Evolutionary conservation across 2,888 invertebrate species (phyloP).

Genomic region (Hesperia comma): DNA sequence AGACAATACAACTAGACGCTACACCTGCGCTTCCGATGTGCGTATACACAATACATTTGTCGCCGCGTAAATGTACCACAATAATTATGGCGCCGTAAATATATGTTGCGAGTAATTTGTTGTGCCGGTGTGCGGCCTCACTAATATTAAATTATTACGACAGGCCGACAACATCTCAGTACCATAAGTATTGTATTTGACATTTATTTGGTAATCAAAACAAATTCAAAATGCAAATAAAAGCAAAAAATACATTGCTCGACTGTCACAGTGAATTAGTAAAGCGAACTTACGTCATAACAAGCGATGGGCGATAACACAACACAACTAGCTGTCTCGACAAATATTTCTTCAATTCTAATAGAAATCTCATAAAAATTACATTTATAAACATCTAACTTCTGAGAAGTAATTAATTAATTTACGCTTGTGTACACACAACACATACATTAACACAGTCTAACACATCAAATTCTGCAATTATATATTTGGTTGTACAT

Average conservation of each 20-base stretch:
- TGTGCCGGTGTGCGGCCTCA: too few relatives aligned
- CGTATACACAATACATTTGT: too few relatives aligned
- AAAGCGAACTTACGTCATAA: constrained; percentile 52
- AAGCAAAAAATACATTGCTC: constrained; percentile 5
- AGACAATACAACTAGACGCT: too few relatives aligned
- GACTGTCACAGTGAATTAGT: constrained; percentile 51
- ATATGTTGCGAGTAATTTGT: too few relatives aligned
- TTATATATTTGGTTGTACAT: constrained; percentile 61
- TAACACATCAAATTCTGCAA: constrained; percentile 58
- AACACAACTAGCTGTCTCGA: constrained; percentile 8
- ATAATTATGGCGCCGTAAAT: too few relatives aligned
- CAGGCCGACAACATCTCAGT: background rate
- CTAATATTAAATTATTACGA: constrained; percentile 7
- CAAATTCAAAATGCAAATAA: constrained; percentile 13
- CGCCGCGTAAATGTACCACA: too few relatives aligned
- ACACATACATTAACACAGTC: constrained; percentile 57
- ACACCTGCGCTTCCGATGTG: too few relatives aligned
- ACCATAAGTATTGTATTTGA: background rate
- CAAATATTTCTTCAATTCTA: constrained; percentile 16
- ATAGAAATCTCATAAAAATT: constrained; percentile 36
- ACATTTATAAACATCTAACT: constrained; percentile 33
- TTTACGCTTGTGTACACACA: constrained; percentile 51
- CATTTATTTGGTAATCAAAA: background rate
- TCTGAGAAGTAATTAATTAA: constrained; percentile 33
- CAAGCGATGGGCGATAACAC: constrained; percentile 39